Conservation (phyloP, 2,888 invertebrate species). For the Scaptomyza reducta region DNA sequence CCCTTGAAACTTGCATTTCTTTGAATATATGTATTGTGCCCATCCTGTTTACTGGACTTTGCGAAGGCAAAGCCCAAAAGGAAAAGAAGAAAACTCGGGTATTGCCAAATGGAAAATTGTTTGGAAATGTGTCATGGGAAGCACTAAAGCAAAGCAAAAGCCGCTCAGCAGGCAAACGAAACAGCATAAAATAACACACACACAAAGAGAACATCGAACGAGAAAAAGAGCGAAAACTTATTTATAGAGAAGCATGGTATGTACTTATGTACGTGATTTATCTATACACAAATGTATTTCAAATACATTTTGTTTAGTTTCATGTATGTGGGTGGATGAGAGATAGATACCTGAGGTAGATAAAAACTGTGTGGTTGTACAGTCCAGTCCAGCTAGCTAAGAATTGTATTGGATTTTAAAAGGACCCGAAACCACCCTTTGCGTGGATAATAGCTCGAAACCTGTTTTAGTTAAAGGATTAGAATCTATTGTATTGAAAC, state of each 20-base stretch:
- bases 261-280: slow-evolving; percentile 59
- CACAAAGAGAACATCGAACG: slow-evolving; percentile 12
- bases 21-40: slow-evolving; percentile 14
- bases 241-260: slow-evolving; percentile 60
- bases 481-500: slow-evolving; percentile 33
- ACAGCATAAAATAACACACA: slow-evolving; percentile 38
- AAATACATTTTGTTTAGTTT: slow-evolving; percentile 27
- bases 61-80: slow-evolving; percentile 75
- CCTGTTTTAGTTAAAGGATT: slow-evolving; percentile 72
- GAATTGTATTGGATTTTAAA: slow-evolving; percentile 61
- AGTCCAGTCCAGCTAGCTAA: slow-evolving; percentile 62
- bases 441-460: slow-evolving; percentile 40
- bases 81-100: slow-evolving; percentile 43
- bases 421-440: slow-evolving; percentile 51
- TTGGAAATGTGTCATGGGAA: slow-evolving; percentile 70
- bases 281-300: slow-evolving; percentile 60
- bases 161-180: slow-evolving; percentile 48
- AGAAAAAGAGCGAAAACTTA: slow-evolving; percentile 54
- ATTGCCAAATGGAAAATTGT: slow-evolving; percentile 51
- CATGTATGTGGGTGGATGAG: slow-evolving; percentile 54
- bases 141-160: slow-evolving; percentile 61
- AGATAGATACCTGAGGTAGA: slow-evolving; percentile 26
- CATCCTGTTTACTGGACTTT: slow-evolving; percentile 58
- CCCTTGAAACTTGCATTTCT: slow-evolving; percentile 56
- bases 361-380: slow-evolving; percentile 14